A percentile compares a stretch with the other conserved stretches of the same genome.
These are phyloP conservation scores for Xiphophorus couchianus DNA, from an alignment of 2,113 vertebrate species.

Conservation along the genomic window DNA sequence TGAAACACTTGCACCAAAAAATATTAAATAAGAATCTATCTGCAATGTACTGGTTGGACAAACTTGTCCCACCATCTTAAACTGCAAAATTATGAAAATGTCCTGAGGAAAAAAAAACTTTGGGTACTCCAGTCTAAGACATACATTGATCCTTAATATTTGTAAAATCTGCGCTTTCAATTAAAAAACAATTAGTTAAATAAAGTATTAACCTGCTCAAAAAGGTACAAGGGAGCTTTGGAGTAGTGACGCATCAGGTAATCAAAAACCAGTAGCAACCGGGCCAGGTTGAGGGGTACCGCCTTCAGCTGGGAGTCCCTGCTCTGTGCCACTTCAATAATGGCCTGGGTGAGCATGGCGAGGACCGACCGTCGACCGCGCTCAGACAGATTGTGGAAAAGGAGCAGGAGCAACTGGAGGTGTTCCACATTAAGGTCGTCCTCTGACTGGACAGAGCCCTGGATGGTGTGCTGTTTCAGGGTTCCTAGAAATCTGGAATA, in stretches of 20 bases:
- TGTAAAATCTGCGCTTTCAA: not conserved
- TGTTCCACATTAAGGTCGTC: slow-evolving; percentile 97
- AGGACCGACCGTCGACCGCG: slow-evolving; percentile 85
- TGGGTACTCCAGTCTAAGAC: too few relatives aligned
- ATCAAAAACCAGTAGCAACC: slow-evolving; percentile 92
- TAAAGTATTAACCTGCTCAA: slow-evolving; percentile 87
- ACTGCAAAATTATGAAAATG: not conserved
- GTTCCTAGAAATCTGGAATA: slow-evolving; percentile 90
- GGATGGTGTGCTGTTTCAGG: slow-evolving; percentile 90
- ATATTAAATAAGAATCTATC: not conserved
- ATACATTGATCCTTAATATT: too few relatives aligned
- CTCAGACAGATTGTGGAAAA: slow-evolving; percentile 96
- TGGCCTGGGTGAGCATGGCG: slow-evolving; percentile 87
- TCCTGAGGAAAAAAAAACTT: too few relatives aligned
- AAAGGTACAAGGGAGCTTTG: slow-evolving; percentile 90
- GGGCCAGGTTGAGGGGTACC: slow-evolving; percentile 89
- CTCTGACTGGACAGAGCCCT: slow-evolving; percentile 86
- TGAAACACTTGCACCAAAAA: not conserved
- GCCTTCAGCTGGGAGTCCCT: slow-evolving; percentile 86
- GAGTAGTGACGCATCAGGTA: slow-evolving; percentile 96
- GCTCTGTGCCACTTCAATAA: slow-evolving; percentile 87
- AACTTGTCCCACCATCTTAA: not conserved
- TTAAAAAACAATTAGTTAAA: not conserved
- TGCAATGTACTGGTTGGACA: not conserved
- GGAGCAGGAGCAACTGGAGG: slow-evolving; percentile 94